Conservation (phyloP, 2,888 invertebrate species). For the Caradrina clavipalpis region DNA sequence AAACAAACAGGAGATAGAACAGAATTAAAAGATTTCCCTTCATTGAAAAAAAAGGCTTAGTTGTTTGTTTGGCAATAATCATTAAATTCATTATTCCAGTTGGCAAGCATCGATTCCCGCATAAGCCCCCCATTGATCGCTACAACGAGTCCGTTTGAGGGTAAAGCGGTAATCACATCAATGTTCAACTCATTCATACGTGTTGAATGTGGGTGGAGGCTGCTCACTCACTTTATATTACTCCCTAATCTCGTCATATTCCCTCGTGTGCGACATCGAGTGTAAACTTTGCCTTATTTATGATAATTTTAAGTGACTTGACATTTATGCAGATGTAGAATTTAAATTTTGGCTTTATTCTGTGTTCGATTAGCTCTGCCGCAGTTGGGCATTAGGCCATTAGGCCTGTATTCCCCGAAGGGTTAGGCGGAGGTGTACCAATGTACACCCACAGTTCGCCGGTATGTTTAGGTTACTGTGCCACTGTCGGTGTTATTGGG, state of each 20-base stretch:
- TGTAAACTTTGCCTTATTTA: conserved; percentile 30
- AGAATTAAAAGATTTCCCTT: too few relatives aligned
- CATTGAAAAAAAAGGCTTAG: background rate
- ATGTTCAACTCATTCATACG: conserved; percentile 25
- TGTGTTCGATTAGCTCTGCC: too few relatives aligned
- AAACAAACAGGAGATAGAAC: too few relatives aligned
- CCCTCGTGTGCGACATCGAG: conserved; percentile 18
- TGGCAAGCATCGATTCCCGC: background rate
- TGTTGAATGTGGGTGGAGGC: background rate
- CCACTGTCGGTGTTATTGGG: too few relatives aligned
- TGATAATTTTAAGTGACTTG: background rate
- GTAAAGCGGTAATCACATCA: conserved; percentile 48
- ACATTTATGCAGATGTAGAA: too few relatives aligned
- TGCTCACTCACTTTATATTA: conserved; percentile 36
- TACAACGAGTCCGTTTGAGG: conserved; percentile 15
- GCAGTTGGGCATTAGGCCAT: too few relatives aligned
- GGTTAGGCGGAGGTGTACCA: too few relatives aligned
- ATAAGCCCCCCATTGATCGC: conserved; percentile 12
- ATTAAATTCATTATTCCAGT: background rate
- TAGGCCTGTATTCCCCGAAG: too few relatives aligned
- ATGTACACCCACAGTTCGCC: too few relatives aligned
- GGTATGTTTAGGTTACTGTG: too few relatives aligned
- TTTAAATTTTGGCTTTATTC: too few relatives aligned
- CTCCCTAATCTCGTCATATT: conserved; percentile 30
- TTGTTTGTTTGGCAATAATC: background rate